These are phyloP conservation scores for Macrophya alboannulata DNA, from an alignment of 2,888 invertebrate genomes.

Conservation along the genomic window DNA sequence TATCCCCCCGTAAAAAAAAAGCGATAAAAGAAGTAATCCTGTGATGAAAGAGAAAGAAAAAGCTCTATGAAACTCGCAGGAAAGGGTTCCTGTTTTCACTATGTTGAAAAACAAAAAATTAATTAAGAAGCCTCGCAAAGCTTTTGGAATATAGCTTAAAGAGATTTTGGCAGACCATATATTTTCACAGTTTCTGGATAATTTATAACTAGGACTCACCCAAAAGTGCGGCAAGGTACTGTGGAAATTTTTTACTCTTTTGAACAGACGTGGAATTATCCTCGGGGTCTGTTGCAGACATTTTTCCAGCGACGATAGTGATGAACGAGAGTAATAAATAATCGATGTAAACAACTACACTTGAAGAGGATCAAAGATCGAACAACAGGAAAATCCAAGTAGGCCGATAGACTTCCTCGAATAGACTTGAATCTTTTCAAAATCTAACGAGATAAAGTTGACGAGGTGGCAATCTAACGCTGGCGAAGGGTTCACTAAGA, in stretches of 20 bases:
- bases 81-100: background rate
- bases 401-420: background rate
- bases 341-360: slow-evolving; percentile 49
- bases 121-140: background rate
- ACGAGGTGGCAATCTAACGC: slow-evolving; percentile 47
- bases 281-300: slow-evolving; percentile 64
- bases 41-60: background rate
- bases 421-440: slow-evolving; percentile 18
- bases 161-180: background rate
- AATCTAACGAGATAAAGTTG: slow-evolving; percentile 33
- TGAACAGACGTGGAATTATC: slow-evolving; percentile 66
- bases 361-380: slow-evolving; percentile 57
- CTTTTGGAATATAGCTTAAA: background rate
- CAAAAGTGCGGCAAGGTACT: slow-evolving; percentile 71
- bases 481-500: slow-evolving; percentile 43
- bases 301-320: slow-evolving; percentile 59
- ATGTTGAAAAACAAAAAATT: background rate
- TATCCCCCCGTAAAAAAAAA: background rate
- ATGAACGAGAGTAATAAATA: slow-evolving; percentile 52
- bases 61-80: background rate
- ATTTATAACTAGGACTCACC: slow-evolving; percentile 67
- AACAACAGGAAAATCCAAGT: slow-evolving; percentile 15
- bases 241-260: slow-evolving; percentile 67
- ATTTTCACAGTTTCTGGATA: background rate
- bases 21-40: slow-evolving; percentile 18